Evolutionary conservation across 2,797 vertebrate genomes (phyloP), one percentile per base, ranked within the genome.

Genomic region (Alauda arvensis): DNA sequence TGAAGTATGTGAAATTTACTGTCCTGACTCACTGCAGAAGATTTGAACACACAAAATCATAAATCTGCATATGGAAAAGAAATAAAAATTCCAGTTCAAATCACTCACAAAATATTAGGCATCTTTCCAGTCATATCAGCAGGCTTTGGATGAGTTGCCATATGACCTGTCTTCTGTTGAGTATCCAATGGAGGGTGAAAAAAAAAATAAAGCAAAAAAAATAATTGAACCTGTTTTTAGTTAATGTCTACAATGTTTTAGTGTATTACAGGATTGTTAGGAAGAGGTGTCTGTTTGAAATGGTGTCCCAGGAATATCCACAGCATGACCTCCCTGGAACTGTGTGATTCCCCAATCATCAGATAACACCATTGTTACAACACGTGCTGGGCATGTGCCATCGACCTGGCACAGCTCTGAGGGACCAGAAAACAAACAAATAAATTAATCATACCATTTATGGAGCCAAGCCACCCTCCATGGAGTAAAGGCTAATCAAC

Each of bases 341-440:
- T 76, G 55, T 43, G 8, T 34, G 55, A 43, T 63, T 91, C 61
- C 19, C 60, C 79, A 23, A 84, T 67, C 61, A 83, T 40, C 16
- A 8, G 72, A 33, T 23, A 79, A 75, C 69, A 71, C 55, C 53
- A 8, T 34, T 63, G 39, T 40, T 83, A 6, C 9, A 85, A 29
- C 70, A 78, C 1, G 1, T 56, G 78, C 60, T 11, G 7, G 85
- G 46, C 67, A 49, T 39, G 56, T 85, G 84, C 63, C 77, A 74
- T 12, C 75, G 87, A 85, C 56, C 65, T 88, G 71, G 43, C 77
- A 90, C 51, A 69, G 78, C 70, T 85, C 88, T 52, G 70, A 78
- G 59, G 76, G 77, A 92, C 76, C 33, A 79, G 39, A 85, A 92
- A 67, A 82, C 77, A 83, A 85, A 93, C 55, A 93, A 87, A 94